phyloP scores from a whole-genome alignment of 2,888 invertebrate genomes.

The Dastarcus helophoroides region DNA sequence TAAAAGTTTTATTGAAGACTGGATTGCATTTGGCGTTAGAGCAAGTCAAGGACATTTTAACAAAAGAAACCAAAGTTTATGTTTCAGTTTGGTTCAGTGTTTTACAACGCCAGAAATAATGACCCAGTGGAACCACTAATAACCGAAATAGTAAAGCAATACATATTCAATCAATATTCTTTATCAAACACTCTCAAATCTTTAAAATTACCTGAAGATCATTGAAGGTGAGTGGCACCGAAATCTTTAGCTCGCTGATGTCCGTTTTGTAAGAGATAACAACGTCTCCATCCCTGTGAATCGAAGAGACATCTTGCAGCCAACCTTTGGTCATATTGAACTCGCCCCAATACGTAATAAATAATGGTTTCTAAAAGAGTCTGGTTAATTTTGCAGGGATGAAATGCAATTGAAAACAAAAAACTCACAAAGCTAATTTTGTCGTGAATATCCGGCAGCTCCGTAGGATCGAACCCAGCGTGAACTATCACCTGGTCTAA shows the following conservation, averaged over 20 bases:
- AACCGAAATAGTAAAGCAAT: too few species aligned
- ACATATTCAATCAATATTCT: too few species aligned
- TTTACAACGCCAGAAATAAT: too few species aligned
- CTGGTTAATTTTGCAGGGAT: too few species aligned
- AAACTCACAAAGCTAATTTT: conserved; percentile 40
- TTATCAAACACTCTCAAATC: conserved; percentile 3
- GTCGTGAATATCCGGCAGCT: conserved; percentile 37
- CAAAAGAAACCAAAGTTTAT: too few species aligned
- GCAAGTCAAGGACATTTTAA: too few species aligned
- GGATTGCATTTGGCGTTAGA: too few species aligned
- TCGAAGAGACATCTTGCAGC: conserved; percentile 40
- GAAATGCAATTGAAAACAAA: too few species aligned
- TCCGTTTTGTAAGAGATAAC: conserved; percentile 13
- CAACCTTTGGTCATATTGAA: conserved; percentile 39
- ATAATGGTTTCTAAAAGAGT: conserved; percentile 6
- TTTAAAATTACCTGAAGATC: conserved; percentile 16
- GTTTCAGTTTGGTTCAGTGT: too few species aligned
- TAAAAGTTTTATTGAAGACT: too few species aligned
- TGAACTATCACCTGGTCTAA: conserved; percentile 34
- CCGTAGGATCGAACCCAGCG: conserved; percentile 40
- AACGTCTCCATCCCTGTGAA: conserved; percentile 40
- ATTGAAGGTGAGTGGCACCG: conserved; percentile 14
- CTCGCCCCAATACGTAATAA: conserved; percentile 29
- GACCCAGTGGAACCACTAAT: too few species aligned
- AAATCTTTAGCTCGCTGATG: conserved; percentile 12